phyloP scores from a whole-genome alignment of 2,113 vertebrate species.

The Glaucidium brasilianum region DNA sequence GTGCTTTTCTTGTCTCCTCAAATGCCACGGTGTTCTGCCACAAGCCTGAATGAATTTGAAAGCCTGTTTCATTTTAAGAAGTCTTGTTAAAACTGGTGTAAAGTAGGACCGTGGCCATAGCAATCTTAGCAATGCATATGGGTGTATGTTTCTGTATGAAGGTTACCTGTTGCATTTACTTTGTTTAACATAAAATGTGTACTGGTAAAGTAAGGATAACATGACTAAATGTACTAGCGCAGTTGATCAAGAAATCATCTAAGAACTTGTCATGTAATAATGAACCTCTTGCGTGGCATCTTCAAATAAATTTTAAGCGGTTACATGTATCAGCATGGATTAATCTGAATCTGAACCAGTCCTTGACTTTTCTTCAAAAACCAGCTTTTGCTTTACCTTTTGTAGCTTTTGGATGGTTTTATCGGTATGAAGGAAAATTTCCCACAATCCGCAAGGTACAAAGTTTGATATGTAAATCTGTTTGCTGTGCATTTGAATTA shows the following conservation, averaged over 20 bases:
- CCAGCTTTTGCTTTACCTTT: conserved; percentile 45
- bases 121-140: not conserved
- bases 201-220: not conserved
- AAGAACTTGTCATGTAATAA: not conserved
- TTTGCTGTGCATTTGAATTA: conserved; percentile 61
- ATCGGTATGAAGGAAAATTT: conserved; percentile 96
- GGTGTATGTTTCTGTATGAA: not conserved
- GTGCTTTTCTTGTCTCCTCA: not conserved
- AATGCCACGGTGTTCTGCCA: not conserved
- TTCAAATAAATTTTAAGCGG: not conserved
- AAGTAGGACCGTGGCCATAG: not conserved
- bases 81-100: not conserved
- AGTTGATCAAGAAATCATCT: not conserved
- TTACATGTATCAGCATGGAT: not conserved
- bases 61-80: not conserved
- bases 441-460: conserved; percentile 93
- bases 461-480: not conserved
- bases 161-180: not conserved
- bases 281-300: accelerated
- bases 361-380: not conserved
- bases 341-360: not conserved
- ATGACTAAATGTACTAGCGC: not conserved
- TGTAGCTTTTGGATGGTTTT: conserved; percentile 97
- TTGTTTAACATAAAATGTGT: not conserved
- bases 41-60: not conserved